A percentile compares a stretch with the other conserved stretches of the same genome.
Evolutionary conservation across 2,797 vertebrate genomes (phyloP).

Genomic region (Notolabrus celidotus): DNA sequence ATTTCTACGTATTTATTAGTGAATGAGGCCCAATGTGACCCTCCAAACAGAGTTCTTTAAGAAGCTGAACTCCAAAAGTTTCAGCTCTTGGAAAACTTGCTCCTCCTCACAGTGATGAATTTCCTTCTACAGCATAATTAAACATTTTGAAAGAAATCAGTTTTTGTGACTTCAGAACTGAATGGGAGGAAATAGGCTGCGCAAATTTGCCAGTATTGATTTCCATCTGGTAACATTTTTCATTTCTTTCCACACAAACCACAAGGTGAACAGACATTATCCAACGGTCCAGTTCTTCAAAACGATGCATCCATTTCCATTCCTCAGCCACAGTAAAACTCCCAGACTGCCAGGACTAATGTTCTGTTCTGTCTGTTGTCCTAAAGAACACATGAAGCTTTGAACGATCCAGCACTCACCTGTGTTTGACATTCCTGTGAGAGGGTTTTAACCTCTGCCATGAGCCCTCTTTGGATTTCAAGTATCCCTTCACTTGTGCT

Average conservation of each 20-base stretch:
- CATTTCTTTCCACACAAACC: not conserved
- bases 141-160: constrained; percentile 26
- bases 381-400: not conserved
- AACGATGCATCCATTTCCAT: not conserved
- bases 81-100: not conserved
- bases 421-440: constrained; percentile 13
- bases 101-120: constrained; percentile 6
- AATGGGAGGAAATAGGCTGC: constrained; percentile 12
- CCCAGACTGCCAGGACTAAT: not conserved
- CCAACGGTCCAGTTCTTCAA: not conserved
- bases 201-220: constrained; percentile 37
- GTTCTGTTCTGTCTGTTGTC: not conserved
- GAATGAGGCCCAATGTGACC: no score
- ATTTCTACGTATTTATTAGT: no score
- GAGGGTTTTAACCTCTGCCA: constrained; percentile 17
- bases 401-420: constrained; percentile 16
- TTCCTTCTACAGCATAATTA: constrained; percentile 20
- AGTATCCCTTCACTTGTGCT: not conserved
- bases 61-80: not conserved
- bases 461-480: constrained; percentile 7
- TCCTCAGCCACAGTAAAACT: constrained; percentile 2
- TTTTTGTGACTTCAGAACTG: constrained; percentile 22
- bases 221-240: constrained; percentile 15
- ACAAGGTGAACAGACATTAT: not conserved
- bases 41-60: no score